A percentile compares a stretch with the other conserved stretches of the same genome.
phyloP scores from a whole-genome alignment of 2,888 invertebrate species.

The Lycia hirtaria region DNA sequence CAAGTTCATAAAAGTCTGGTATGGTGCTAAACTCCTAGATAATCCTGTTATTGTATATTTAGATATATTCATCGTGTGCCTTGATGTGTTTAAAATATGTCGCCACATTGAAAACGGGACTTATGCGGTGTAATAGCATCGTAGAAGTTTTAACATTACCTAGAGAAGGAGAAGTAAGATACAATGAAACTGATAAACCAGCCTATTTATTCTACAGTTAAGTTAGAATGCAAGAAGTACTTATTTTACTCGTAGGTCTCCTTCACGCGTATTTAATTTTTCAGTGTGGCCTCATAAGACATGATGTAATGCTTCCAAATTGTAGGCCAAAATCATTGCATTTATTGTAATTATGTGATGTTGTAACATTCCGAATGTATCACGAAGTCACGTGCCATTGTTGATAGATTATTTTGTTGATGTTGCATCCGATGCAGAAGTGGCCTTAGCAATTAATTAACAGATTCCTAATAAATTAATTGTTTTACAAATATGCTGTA shows the following conservation, averaged over 20 bases:
- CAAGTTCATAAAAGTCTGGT: not conserved
- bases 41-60: not conserved
- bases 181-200: too few species aligned
- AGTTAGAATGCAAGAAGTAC: not conserved
- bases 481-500: not conserved
- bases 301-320: constrained; percentile 20
- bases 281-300: not conserved
- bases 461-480: constrained; percentile 7
- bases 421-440: constrained; percentile 15
- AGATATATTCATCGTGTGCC: not conserved
- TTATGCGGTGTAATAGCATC: too few species aligned
- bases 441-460: constrained; percentile 14
- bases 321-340: constrained; percentile 36
- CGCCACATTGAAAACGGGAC: not conserved
- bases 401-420: constrained; percentile 1
- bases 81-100: not conserved
- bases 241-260: not conserved
- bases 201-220: too few species aligned
- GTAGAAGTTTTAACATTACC: too few species aligned
- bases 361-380: constrained; percentile 63
- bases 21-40: not conserved
- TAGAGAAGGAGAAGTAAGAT: too few species aligned
- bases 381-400: constrained; percentile 48
- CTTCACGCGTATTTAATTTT: not conserved
- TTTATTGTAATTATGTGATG: constrained; percentile 52